phyloP scores from a whole-genome alignment of 2,888 invertebrate species.

The Nymphalis urticae region DNA sequence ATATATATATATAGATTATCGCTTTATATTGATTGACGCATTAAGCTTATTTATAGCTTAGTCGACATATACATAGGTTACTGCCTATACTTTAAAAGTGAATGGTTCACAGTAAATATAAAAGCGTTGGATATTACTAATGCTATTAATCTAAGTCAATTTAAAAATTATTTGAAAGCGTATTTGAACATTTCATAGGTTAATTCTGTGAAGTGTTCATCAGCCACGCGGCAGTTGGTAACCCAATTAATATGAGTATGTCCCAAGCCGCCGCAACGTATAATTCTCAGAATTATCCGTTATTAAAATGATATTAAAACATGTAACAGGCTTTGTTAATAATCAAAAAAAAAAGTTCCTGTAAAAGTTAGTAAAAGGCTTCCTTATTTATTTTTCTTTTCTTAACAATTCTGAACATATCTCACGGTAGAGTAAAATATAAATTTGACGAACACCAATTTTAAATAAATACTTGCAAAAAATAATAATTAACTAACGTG shows the following conservation, averaged over 20 bases:
- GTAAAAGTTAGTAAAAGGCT: no score
- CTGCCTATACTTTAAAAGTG: not conserved
- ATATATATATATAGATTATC: no score
- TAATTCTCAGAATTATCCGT: conserved; percentile 28
- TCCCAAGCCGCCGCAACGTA: conserved; percentile 29
- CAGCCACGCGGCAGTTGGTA: conserved; percentile 26
- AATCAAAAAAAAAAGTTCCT: no score
- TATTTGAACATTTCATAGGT: conserved; percentile 30
- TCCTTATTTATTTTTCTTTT: no score
- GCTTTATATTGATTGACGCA: no score
- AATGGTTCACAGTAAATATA: not conserved
- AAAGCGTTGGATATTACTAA: not conserved
- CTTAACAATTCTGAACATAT: no score
- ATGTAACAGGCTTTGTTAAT: not conserved
- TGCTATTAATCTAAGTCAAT: conserved; percentile 1
- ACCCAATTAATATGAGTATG: conserved; percentile 36
- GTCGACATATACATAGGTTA: not conserved
- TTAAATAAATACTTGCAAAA: not conserved
- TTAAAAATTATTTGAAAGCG: conserved; percentile 17
- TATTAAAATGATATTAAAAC: conserved; percentile 25
- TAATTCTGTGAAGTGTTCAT: conserved; percentile 30
- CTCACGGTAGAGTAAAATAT: no score
- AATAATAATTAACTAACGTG: no score
- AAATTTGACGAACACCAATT: no score
- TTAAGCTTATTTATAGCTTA: no score